Evolutionary conservation across 2,113 vertebrate species (phyloP), one percentile per base, ranked within the genome.

Genomic region (Planiliza haematocheilus): DNA sequence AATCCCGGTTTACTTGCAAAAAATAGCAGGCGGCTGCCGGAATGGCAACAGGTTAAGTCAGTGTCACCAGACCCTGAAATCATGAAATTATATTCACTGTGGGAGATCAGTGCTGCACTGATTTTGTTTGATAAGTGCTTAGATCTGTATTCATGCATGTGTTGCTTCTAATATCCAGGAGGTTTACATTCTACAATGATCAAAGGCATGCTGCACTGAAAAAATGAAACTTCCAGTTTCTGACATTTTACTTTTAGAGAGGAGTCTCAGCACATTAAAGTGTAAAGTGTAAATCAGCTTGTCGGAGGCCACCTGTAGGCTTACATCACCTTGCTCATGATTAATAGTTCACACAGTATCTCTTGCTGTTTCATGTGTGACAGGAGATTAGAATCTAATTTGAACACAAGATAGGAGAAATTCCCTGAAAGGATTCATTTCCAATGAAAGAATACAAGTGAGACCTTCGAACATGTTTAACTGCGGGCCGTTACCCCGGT

Each of bases 101-200:
- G 7, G 13, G 7, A 10, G 10, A 46, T 16, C 20, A 11, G 10
- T 48, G 38, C 2, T 2, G 24, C 0, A 57, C 18, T 41, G 21
- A 52, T 43, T 42, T 1, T 11, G 7, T 2, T 18, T 50, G 37
- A 18, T n/a, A 17, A 42, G 36, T 12, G 16, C 46, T 52, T 21
- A 10, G n/a, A 50, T 10, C n/a, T 21, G 52, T 0, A 13, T 17
- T 66, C 18, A 4, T 0, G 1, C 37, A 45, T 13, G 18, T 58
- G 24, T 16, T 20, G 52, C 52, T 46, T n/a, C 37, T 55, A 56
- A 45, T 51, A 50, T 59, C n/a, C 52, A 37, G 20, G 10, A 30
- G 13, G 8, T 36, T 30, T 30, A 3, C 5, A 30, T 30, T 30
- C 24, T 5, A 30, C 24, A 5, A 5, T 30, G 24, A 30, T 30